These are phyloP conservation scores for Drosophila gaucha DNA, from an alignment of 2,888 invertebrate genomes.

Conservation along the genomic window DNA sequence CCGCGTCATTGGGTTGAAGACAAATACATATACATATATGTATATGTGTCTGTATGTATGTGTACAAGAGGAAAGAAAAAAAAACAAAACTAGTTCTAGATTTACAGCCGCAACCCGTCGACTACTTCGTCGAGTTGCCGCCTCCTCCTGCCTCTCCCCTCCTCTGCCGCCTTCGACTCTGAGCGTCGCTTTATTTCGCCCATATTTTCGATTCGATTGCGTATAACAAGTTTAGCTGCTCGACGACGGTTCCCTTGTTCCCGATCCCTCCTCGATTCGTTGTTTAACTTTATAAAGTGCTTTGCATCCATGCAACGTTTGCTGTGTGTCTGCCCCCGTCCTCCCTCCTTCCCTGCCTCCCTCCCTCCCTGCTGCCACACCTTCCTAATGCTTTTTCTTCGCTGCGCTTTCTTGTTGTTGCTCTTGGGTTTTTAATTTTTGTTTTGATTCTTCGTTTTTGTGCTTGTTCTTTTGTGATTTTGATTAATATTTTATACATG, in stretches of 20 bases:
- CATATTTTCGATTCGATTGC: conserved; percentile 77
- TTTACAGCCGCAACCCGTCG: conserved; percentile 58
- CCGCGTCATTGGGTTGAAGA: conserved; percentile 70
- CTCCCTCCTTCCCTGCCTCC: neutral
- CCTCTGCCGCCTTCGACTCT: neutral
- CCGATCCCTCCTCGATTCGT: conserved; percentile 28
- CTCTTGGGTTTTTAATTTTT: conserved; percentile 57
- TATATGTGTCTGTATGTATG: neutral
- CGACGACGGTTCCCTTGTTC: neutral
- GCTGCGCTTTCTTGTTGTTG: conserved; percentile 44
- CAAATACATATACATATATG: conserved; percentile 31
- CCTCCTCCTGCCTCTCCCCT: neutral
- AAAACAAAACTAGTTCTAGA: conserved; percentile 77
- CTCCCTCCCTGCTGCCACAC: conserved; percentile 18
- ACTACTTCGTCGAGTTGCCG: conserved; percentile 15
- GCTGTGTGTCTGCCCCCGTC: conserved; percentile 12
- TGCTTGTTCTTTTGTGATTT: conserved; percentile 64
- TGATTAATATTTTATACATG: conserved; percentile 76
- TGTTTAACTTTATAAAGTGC: conserved; percentile 69
- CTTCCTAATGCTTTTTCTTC: conserved; percentile 52
- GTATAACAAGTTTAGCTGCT: conserved; percentile 78
- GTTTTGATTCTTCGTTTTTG: conserved; percentile 61
- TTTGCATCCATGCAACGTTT: conserved; percentile 77
- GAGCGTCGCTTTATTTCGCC: conserved; percentile 69
- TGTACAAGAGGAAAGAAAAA: conserved; percentile 7